Conservation (phyloP, 2,888 invertebrate species). For the Campoletis raptor region DNA sequence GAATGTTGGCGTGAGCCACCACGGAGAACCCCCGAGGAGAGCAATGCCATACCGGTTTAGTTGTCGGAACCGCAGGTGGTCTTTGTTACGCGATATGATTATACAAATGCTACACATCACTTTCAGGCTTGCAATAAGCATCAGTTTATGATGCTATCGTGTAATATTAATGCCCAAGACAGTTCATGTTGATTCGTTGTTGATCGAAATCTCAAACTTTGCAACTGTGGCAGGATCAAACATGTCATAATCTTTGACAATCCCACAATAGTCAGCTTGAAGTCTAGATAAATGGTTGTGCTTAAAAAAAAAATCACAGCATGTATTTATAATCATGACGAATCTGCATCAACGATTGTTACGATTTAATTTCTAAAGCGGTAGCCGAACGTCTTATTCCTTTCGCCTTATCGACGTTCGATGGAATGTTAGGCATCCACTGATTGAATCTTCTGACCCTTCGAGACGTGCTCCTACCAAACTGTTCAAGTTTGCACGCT, state of each 20-base stretch:
- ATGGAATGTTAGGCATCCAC: slow-evolving; percentile 82
- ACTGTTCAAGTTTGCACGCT: slow-evolving; percentile 19
- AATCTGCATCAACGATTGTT: slow-evolving; percentile 3
- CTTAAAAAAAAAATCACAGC: not conserved
- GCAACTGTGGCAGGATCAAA: not conserved
- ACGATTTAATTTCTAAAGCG: slow-evolving; percentile 72
- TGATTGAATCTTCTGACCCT: slow-evolving; percentile 82
- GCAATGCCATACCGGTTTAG: slow-evolving; percentile 64
- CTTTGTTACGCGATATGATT: slow-evolving; percentile 72
- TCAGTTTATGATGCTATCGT: slow-evolving; percentile 44
- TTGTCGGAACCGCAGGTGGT: slow-evolving; percentile 69
- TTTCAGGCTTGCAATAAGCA: slow-evolving; percentile 39
- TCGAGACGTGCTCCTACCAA: slow-evolving; percentile 56
- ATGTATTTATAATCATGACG: not conserved
- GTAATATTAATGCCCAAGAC: slow-evolving; percentile 20
- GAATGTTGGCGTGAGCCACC: slow-evolving; percentile 47
- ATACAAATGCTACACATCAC: slow-evolving; percentile 65
- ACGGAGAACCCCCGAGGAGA: slow-evolving; percentile 48
- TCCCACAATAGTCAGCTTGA: not conserved
- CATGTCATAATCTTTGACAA: not conserved
- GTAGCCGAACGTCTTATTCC: slow-evolving; percentile 80
- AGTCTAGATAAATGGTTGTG: not conserved
- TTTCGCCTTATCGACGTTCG: slow-evolving; percentile 79
- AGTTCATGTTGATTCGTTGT: not conserved
- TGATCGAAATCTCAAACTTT: not conserved